Percentiles rank a stretch among this genome's conserved stretches.
phyloP scores from a whole-genome alignment of 35 echinoderm and acorn worm species.

The Acanthaster planci region DNA sequence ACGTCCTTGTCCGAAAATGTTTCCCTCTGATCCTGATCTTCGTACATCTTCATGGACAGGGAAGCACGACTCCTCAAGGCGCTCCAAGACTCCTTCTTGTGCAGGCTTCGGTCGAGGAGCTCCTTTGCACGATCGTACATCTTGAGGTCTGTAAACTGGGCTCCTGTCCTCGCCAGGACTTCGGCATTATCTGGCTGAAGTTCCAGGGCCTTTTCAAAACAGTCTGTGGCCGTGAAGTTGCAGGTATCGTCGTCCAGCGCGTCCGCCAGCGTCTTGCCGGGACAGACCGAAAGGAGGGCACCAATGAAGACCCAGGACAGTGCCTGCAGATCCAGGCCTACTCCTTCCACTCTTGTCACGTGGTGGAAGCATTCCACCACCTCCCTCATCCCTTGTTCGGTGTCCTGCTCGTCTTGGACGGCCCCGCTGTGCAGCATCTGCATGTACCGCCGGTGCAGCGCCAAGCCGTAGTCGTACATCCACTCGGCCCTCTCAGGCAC shows the following conservation, averaged over 20 bases:
- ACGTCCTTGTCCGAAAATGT: neutral
- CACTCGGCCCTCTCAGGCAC: conserved; percentile 79
- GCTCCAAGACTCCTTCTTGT: conserved; percentile 64
- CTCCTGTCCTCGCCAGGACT: conserved; percentile 54
- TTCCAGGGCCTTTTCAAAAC: conserved; percentile 61
- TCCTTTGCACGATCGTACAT: conserved; percentile 60
- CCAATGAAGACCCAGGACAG: conserved; percentile 83
- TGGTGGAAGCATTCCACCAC: conserved; percentile 53
- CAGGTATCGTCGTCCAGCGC: conserved; percentile 32
- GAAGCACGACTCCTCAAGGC: conserved; percentile 71
- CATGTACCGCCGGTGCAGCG: conserved; percentile 64
- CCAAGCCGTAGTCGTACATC: conserved; percentile 79
- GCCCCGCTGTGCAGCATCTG: conserved; percentile 61
- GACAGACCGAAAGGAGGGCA: conserved; percentile 53
- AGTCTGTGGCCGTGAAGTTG: conserved; percentile 56
- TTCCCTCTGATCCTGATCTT: conserved; percentile 12
- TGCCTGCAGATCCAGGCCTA: conserved; percentile 25
- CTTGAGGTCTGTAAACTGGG: conserved; percentile 48
- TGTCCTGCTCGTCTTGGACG: neutral
- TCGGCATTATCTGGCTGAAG: conserved; percentile 50
- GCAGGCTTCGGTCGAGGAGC: conserved; percentile 54
- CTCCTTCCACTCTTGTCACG: conserved; percentile 59
- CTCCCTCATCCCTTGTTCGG: conserved; percentile 52
- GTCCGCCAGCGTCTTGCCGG: conserved; percentile 45
- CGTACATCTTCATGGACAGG: conserved; percentile 62